Conservation (phyloP, 2,113 vertebrate species). For the Corythaeola cristata region DNA sequence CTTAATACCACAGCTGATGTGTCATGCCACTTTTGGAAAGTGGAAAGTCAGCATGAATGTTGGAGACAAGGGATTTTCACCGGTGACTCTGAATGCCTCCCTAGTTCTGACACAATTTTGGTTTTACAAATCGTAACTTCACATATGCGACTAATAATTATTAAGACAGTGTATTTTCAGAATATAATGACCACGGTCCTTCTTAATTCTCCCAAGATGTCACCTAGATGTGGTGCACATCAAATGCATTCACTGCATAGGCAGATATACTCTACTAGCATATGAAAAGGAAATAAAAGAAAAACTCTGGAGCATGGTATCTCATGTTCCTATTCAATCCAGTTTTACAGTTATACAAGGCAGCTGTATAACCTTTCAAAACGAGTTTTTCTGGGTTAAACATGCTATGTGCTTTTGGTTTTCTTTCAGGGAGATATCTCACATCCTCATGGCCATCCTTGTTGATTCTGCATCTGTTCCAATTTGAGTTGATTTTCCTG, state of each 20-base stretch:
- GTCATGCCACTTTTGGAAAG: neutral
- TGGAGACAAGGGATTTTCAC: neutral
- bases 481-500: neutral
- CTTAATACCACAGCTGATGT: neutral
- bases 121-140: neutral
- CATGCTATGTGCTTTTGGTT: neutral
- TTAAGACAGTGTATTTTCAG: neutral
- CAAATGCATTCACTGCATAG: neutral
- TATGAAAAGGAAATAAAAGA: neutral
- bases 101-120: neutral
- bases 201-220: neutral
- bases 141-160: neutral
- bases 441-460: neutral
- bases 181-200: neutral
- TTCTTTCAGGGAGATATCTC: neutral
- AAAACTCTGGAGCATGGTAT: neutral
- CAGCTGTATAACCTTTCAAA: neutral
- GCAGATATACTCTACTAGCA: neutral
- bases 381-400: neutral
- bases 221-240: neutral
- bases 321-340: neutral
- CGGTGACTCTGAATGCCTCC: neutral
- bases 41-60: neutral
- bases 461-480: neutral
- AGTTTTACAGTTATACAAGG: neutral